Conservation (phyloP, 2,113 vertebrate genomes). For the Alouatta palliata region DNA sequence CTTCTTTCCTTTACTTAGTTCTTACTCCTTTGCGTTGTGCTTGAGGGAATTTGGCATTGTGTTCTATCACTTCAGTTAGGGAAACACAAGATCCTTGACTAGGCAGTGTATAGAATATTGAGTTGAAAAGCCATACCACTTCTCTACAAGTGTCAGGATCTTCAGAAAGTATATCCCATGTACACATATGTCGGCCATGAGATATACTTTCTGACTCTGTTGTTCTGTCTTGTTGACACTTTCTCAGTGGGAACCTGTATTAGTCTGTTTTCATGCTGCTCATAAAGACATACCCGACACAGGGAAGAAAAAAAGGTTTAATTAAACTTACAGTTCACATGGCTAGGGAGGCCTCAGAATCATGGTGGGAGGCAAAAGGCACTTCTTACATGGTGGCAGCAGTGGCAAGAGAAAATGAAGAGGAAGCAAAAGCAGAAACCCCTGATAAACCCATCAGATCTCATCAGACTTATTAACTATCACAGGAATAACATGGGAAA, state of each 20-base stretch:
- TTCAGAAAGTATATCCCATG: neutral
- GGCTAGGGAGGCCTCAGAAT: too few relatives aligned
- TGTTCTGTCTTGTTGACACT: neutral
- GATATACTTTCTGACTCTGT: neutral
- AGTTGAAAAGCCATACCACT: neutral
- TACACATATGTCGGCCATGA: neutral
- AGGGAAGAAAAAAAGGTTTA: too few relatives aligned
- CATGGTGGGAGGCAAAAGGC: too few relatives aligned
- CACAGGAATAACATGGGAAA: too few relatives aligned
- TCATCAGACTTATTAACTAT: too few relatives aligned
- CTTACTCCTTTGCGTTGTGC: neutral
- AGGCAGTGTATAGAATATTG: neutral
- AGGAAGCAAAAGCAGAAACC: too few relatives aligned
- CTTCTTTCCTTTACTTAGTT: neutral
- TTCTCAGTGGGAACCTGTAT: neutral
- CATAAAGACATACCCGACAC: too few relatives aligned
- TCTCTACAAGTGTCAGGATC: neutral
- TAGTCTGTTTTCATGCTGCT: too few relatives aligned
- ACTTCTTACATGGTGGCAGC: too few relatives aligned
- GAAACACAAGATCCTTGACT: neutral
- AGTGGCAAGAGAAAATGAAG: too few relatives aligned
- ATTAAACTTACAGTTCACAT: too few relatives aligned
- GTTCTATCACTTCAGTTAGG: neutral
- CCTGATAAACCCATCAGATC: too few relatives aligned
- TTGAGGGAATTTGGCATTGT: constrained; percentile 19